Evolutionary conservation across 2,113 vertebrate species (phyloP).

Genomic region (Rhagologus leucostigma): DNA sequence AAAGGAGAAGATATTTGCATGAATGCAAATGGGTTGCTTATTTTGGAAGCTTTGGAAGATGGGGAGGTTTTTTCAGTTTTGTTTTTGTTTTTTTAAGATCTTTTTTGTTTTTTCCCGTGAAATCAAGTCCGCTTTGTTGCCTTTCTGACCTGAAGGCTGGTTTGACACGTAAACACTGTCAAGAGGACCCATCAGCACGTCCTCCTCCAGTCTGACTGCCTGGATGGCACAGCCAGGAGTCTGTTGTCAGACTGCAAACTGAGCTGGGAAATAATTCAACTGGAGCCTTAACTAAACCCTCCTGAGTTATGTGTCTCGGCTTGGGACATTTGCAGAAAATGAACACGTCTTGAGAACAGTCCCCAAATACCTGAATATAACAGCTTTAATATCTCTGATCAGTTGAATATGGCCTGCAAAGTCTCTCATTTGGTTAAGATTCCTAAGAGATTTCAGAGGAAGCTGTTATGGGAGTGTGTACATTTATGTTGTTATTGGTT

Average conservation of each 20-base stretch:
- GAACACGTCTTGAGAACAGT: background rate
- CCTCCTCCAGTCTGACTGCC: background rate
- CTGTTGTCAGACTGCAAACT: background rate
- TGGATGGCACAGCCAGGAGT: background rate
- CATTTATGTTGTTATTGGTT: background rate
- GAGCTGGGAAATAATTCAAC: background rate
- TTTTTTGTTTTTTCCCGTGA: background rate
- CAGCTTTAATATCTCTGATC: background rate
- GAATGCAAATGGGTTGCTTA: background rate
- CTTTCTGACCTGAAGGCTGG: background rate
- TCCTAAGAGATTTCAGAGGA: background rate
- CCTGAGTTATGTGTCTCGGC: background rate
- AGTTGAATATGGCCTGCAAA: background rate
- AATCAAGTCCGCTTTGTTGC: background rate
- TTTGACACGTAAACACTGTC: accelerated
- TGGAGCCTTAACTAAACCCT: conserved; percentile 12
- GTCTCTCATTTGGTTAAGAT: background rate
- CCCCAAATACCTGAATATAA: background rate
- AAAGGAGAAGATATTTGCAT: background rate
- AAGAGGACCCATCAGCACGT: background rate
- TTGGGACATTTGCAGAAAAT: conserved; percentile 11
- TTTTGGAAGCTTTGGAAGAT: background rate
- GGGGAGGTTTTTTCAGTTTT: background rate
- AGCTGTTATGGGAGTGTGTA: background rate
- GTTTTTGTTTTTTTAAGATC: too few relatives aligned